phyloP scores from a whole-genome alignment of 2,797 vertebrate species.

The Toxotes lorentzi region DNA sequence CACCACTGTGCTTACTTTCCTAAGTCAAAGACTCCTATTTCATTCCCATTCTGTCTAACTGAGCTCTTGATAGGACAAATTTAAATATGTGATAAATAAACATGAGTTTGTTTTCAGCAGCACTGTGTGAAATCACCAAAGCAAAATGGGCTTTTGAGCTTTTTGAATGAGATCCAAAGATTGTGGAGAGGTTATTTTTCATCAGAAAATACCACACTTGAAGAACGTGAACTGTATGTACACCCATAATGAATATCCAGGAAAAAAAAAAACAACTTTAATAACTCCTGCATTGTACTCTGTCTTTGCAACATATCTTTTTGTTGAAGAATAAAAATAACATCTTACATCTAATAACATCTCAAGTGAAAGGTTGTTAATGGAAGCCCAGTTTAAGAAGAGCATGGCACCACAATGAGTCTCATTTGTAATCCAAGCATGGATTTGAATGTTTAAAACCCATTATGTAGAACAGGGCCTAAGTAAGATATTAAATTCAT shows the following conservation, averaged over 20 bases:
- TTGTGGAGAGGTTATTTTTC: slow-evolving; percentile 39
- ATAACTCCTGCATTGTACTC: not conserved
- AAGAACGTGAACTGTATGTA: slow-evolving; percentile 19
- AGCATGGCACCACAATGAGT: slow-evolving; percentile 27
- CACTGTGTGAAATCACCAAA: slow-evolving; percentile 45
- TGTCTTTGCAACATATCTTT: not conserved
- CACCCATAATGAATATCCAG: not conserved
- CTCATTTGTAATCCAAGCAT: slow-evolving; percentile 75
- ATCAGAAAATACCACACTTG: slow-evolving; percentile 16
- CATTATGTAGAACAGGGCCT: slow-evolving; percentile 78
- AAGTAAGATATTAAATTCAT: slow-evolving; percentile 83
- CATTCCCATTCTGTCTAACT: slow-evolving; percentile 29
- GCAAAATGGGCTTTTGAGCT: slow-evolving; percentile 49
- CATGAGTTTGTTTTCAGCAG: slow-evolving; percentile 64
- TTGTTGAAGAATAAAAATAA: slow-evolving; percentile 8
- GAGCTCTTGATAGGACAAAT: slow-evolving; percentile 53
- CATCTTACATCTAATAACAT: slow-evolving; percentile 28
- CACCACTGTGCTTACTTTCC: slow-evolving; percentile 30
- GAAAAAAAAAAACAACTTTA: not conserved
- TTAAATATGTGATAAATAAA: slow-evolving; percentile 68
- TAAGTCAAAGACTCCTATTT: slow-evolving; percentile 44
- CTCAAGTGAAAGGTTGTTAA: slow-evolving; percentile 36
- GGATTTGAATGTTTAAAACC: slow-evolving; percentile 78
- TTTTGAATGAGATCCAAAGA: slow-evolving; percentile 44
- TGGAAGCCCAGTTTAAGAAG: slow-evolving; percentile 31